A percentile compares a stretch with the other conserved stretches of the same genome.
These are phyloP conservation scores for Entomobrya multifasciata DNA, from an alignment of 2,888 invertebrate genomes.

Conservation along the genomic window DNA sequence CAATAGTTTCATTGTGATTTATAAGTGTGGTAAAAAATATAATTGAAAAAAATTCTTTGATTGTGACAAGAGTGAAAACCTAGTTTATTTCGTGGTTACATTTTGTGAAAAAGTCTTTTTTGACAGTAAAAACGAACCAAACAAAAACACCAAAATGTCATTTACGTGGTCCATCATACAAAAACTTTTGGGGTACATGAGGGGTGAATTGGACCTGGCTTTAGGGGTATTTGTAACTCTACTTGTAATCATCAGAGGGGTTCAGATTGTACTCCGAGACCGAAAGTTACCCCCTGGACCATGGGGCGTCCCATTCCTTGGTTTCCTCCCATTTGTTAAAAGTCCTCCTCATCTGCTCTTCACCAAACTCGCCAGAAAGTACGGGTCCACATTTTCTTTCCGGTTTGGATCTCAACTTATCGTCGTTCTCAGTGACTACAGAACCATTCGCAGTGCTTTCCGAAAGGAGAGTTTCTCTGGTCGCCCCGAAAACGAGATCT, in stretches of 20 bases:
- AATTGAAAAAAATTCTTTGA: no score
- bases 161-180: slow-evolving; percentile 54
- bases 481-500: slow-evolving; percentile 92
- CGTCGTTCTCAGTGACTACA: slow-evolving; percentile 93
- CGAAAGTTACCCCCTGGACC: slow-evolving; percentile 90
- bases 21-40: no score
- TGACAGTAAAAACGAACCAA: not conserved
- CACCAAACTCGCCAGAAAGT: slow-evolving; percentile 88
- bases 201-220: slow-evolving; percentile 68
- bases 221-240: slow-evolving; percentile 69
- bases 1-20: no score
- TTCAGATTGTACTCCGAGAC: slow-evolving; percentile 70
- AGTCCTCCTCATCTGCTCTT: slow-evolving; percentile 89
- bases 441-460: slow-evolving; percentile 92
- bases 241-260: slow-evolving; percentile 68
- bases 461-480: slow-evolving; percentile 93
- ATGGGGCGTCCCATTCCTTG: slow-evolving; percentile 92
- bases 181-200: slow-evolving; percentile 48
- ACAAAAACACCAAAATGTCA: slow-evolving; percentile 29
- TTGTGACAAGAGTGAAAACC: no score
- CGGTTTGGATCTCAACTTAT: slow-evolving; percentile 91
- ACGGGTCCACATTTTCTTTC: slow-evolving; percentile 91
- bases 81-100: no score
- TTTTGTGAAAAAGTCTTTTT: not conserved
- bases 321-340: slow-evolving; percentile 91